Evolutionary conservation across 2,797 vertebrate genomes (phyloP).

Genomic region (Rachycentron canadum): DNA sequence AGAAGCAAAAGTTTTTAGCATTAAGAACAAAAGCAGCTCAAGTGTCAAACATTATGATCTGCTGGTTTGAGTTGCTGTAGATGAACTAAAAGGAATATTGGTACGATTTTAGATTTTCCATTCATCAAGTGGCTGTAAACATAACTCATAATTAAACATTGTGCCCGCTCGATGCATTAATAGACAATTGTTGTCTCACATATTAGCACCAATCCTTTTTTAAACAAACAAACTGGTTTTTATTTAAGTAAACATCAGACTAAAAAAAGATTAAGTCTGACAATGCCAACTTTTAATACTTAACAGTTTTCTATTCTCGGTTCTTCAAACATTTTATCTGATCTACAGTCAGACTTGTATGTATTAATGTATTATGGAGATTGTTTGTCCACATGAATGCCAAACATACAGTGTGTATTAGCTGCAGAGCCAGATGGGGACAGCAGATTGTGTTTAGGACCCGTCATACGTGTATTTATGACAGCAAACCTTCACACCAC

Average conservation of each 20-base stretch:
- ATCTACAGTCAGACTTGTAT: too few relatives aligned
- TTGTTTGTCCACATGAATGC: not conserved
- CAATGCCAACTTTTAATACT: not conserved
- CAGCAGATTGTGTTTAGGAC: constrained; percentile 7
- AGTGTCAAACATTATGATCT: not conserved
- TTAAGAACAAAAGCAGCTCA: not conserved
- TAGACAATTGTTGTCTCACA: not conserved
- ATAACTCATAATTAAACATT: not conserved
- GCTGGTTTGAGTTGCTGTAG: too few relatives aligned
- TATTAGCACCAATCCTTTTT: not conserved
- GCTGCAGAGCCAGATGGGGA: constrained; percentile 14
- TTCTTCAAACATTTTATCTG: not conserved
- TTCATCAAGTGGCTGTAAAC: not conserved
- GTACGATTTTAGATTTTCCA: not conserved
- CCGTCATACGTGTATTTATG: not conserved
- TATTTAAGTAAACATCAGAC: too few relatives aligned
- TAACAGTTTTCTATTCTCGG: not conserved
- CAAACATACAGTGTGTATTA: not conserved
- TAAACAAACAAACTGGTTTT: not conserved
- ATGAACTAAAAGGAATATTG: not conserved
- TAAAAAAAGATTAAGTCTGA: not conserved
- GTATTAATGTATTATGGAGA: not conserved
- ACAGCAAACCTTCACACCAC: not conserved
- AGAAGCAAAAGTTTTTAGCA: not conserved
- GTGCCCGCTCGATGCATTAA: not conserved